These are phyloP conservation scores for Protobothrops flavoviridis DNA, from an alignment of 2,113 vertebrate genomes.

Conservation along the genomic window DNA sequence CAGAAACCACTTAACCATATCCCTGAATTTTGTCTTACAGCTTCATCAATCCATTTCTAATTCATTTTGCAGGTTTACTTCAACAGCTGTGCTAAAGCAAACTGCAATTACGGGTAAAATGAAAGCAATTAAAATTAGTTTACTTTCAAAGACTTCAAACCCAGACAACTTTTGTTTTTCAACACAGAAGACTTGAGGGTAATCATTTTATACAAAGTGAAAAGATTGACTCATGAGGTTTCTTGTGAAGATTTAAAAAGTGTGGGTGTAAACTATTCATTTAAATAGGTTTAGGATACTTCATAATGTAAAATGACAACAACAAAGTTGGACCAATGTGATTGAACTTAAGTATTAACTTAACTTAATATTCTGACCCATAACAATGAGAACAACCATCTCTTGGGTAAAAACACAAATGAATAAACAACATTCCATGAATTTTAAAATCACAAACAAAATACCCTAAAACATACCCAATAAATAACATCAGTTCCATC, in stretches of 20 bases:
- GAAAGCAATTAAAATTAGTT: slow-evolving; percentile 58
- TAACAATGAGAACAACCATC: background rate
- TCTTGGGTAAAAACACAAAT: background rate
- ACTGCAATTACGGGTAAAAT: slow-evolving; percentile 64
- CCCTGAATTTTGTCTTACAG: slow-evolving; percentile 57
- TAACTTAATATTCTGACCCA: background rate
- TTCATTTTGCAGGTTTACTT: slow-evolving; percentile 67
- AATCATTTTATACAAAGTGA: slow-evolving; percentile 28
- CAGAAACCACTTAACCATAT: slow-evolving; percentile 57
- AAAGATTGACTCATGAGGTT: slow-evolving; percentile 2
- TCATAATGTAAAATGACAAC: background rate
- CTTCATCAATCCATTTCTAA: slow-evolving; percentile 68
- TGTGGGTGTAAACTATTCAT: background rate
- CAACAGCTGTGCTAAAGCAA: slow-evolving; percentile 62
- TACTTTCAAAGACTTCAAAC: slow-evolving; percentile 58
- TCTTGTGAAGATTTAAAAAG: background rate
- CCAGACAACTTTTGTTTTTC: slow-evolving; percentile 40
- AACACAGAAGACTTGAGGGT: slow-evolving; percentile 21
- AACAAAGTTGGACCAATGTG: background rate
- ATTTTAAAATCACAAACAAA: background rate
- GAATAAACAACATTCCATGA: background rate
- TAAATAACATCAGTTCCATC: background rate
- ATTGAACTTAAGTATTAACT: background rate
- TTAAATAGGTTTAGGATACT: background rate
- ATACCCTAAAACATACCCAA: background rate